These are phyloP conservation scores for Sebastes diploproa DNA, from an alignment of 2,797 vertebrate genomes.

Conservation along the genomic window DNA sequence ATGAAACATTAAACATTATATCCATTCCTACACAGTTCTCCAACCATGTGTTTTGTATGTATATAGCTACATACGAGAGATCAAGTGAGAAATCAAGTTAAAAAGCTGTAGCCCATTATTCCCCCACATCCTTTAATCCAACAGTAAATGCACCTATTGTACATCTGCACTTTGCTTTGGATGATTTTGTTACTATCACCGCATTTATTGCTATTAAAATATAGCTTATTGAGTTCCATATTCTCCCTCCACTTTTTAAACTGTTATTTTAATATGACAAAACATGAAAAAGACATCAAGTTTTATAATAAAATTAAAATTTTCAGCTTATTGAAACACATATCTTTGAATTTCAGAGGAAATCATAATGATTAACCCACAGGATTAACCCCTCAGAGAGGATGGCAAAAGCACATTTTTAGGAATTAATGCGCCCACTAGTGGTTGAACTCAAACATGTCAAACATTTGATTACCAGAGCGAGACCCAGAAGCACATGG, in stretches of 20 bases:
- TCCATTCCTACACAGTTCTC: too few species aligned
- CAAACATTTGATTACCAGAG: not conserved
- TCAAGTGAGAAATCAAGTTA: not conserved
- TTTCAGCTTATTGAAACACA: not conserved
- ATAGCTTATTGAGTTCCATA: not conserved
- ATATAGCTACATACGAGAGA: not conserved
- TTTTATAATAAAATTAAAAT: not conserved
- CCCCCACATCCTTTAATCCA: not conserved
- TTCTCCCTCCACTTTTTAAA: not conserved
- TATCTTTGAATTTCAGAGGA: not conserved
- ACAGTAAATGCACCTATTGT: not conserved
- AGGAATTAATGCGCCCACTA: constrained; percentile 54
- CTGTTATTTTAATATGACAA: not conserved
- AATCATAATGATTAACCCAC: not conserved
- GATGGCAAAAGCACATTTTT: not conserved
- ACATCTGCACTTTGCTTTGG: not conserved
- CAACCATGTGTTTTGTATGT: too few species aligned
- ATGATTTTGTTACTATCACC: not conserved
- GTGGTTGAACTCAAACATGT: constrained; percentile 19
- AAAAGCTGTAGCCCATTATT: not conserved
- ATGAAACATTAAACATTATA: too few species aligned
- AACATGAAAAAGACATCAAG: not conserved
- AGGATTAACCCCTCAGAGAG: not conserved
- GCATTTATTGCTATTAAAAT: not conserved
- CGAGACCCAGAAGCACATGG: not conserved